Evolutionary conservation across 1,140 invertebrate species (phyloP).

Genomic region (Ectropis grisescens): DNA sequence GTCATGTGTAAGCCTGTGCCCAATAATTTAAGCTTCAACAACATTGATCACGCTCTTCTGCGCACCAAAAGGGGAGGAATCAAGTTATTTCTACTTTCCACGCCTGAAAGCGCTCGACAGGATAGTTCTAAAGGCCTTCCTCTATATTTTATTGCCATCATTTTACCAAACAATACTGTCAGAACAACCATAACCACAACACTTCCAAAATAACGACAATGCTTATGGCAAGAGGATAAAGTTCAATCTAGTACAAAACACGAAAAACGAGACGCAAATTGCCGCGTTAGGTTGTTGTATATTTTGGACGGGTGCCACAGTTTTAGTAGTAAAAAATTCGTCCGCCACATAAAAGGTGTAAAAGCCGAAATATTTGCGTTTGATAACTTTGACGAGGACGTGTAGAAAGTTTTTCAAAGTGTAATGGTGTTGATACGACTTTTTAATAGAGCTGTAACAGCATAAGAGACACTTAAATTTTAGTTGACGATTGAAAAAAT

Average conservation of each 20-base stretch:
- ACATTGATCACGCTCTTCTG: neutral
- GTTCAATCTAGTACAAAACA: conserved; percentile 14
- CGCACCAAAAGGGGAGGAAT: conserved; percentile 2
- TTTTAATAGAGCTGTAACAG: conserved; percentile 1
- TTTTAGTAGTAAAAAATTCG: conserved; percentile 37
- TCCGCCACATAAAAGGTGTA: conserved; percentile 54
- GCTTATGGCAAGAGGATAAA: conserved; percentile 15
- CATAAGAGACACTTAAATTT: neutral
- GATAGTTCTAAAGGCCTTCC: conserved; percentile 46
- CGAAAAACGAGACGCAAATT: too few relatives aligned
- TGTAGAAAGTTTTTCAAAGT: conserved; percentile 3
- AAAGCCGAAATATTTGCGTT: conserved; percentile 17
- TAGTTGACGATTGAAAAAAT: neutral
- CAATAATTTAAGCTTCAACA: neutral
- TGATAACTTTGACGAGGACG: conserved; percentile 8
- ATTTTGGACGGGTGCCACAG: conserved; percentile 40
- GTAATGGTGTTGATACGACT: too few relatives aligned
- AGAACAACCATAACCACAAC: conserved; percentile 15
- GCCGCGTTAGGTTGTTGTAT: conserved; percentile 13
- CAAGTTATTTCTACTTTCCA: conserved; percentile 4
- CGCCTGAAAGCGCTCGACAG: conserved; percentile 32
- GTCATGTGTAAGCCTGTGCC: too few relatives aligned
- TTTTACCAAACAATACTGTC: conserved; percentile 48
- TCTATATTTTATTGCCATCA: conserved; percentile 57
- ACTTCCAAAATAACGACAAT: conserved; percentile 1